Conservation (phyloP, 2,113 vertebrate species). For the Paramisgurnus dabryanus region DNA sequence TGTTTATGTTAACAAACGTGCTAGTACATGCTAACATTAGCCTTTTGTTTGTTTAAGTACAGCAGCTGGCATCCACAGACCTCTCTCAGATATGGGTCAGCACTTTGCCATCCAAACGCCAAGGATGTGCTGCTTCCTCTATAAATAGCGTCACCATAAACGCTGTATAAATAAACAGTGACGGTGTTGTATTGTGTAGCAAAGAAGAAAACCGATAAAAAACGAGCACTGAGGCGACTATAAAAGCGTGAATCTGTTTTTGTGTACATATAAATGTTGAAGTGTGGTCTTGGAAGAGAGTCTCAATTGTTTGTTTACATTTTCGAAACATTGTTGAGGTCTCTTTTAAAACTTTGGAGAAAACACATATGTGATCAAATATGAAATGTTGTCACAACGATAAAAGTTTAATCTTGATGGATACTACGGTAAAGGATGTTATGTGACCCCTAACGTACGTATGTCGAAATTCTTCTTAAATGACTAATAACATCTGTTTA, state of each 20-base stretch:
- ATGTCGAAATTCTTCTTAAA: neutral
- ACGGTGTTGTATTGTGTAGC: slow-evolving; percentile 44
- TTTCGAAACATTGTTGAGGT: too few relatives aligned
- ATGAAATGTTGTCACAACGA: too few relatives aligned
- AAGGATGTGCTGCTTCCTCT: slow-evolving; percentile 47
- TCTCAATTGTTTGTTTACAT: too few relatives aligned
- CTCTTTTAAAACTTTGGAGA: too few relatives aligned
- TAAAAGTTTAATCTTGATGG: too few relatives aligned
- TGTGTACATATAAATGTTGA: slow-evolving; percentile 73
- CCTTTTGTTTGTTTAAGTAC: slow-evolving; percentile 28
- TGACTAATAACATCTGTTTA: neutral
- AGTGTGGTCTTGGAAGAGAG: too few relatives aligned
- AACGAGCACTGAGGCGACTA: slow-evolving; percentile 87
- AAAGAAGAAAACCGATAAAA: slow-evolving; percentile 94
- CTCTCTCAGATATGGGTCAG: slow-evolving; percentile 57
- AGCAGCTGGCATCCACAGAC: slow-evolving; percentile 34
- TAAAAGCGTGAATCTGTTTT: slow-evolving; percentile 67
- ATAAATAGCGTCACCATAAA: slow-evolving; percentile 50
- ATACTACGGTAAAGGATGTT: too few relatives aligned
- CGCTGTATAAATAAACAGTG: slow-evolving; percentile 52
- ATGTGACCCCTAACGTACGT: too few relatives aligned
- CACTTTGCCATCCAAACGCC: slow-evolving; percentile 42
- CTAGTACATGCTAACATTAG: slow-evolving; percentile 15
- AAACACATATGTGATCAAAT: too few relatives aligned
- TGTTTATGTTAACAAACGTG: neutral